phyloP scores from a whole-genome alignment of 2,113 vertebrate species.

The Ariopsis seemanni region DNA sequence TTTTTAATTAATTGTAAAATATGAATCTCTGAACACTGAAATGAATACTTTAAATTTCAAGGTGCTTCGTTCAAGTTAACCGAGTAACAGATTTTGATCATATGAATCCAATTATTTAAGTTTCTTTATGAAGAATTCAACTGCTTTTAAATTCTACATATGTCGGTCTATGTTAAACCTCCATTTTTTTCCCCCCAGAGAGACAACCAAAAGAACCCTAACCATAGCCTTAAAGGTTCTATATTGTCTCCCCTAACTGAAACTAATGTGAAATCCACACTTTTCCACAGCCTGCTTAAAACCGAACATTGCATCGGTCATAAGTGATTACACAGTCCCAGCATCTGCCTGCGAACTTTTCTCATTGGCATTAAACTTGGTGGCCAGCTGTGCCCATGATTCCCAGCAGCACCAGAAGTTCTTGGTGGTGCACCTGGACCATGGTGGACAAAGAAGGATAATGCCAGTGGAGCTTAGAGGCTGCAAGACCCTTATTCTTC shows the following conservation, averaged over 20 bases:
- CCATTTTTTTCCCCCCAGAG: too few species aligned
- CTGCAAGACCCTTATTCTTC: conserved; percentile 71
- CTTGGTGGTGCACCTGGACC: conserved; percentile 70
- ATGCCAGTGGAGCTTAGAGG: conserved; percentile 63
- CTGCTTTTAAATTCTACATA: not conserved
- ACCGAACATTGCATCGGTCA: not conserved
- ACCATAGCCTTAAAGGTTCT: not conserved
- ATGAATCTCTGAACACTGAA: not conserved
- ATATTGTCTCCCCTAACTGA: not conserved
- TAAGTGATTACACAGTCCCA: conserved; percentile 49
- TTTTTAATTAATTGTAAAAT: not conserved
- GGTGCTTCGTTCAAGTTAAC: not conserved
- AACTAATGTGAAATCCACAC: not conserved
- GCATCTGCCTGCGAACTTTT: conserved; percentile 74
- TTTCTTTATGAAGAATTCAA: not conserved
- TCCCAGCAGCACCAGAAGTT: conserved; percentile 67
- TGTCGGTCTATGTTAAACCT: not conserved
- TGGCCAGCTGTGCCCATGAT: conserved; percentile 69
- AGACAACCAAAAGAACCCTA: not conserved
- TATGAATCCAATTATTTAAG: not conserved
- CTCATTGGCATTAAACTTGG: conserved; percentile 75
- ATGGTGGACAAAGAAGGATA: conserved; percentile 25
- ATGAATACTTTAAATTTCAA: not conserved
- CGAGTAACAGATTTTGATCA: not conserved
- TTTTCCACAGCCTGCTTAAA: conserved; percentile 8